A percentile compares a stretch with the other conserved stretches of the same genome.
These are phyloP conservation scores for Idaea biselata DNA, from an alignment of 2,888 invertebrate species.

Conservation along the genomic window DNA sequence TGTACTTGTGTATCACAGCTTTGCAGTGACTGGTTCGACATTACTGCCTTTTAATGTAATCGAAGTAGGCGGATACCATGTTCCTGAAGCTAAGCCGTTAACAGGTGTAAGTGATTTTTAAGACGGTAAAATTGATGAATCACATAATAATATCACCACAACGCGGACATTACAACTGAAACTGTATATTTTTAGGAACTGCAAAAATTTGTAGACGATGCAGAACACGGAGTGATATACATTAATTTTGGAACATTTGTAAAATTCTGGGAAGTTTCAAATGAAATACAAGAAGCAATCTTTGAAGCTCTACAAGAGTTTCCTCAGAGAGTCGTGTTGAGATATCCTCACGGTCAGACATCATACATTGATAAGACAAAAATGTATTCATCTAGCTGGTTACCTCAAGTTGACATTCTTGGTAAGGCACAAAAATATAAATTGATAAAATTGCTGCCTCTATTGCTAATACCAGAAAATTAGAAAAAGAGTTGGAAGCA, in stretches of 20 bases:
- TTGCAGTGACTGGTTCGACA: constrained; percentile 78
- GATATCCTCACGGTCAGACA: constrained; percentile 81
- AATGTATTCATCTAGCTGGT: constrained; percentile 83
- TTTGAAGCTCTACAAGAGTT: constrained; percentile 82
- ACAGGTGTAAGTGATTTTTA: constrained; percentile 56
- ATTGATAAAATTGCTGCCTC: neutral
- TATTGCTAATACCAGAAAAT: too few relatives aligned
- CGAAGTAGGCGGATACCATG: constrained; percentile 83
- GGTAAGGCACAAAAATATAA: constrained; percentile 59
- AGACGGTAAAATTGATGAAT: neutral
- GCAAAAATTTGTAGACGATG: constrained; percentile 82
- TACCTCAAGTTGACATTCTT: constrained; percentile 87
- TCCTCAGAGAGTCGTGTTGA: constrained; percentile 88
- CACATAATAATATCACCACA: neutral
- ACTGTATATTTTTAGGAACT: constrained; percentile 35
- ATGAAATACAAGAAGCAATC: constrained; percentile 80
- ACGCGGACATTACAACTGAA: neutral
- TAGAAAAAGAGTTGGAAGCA: too few relatives aligned
- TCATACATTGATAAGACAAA: constrained; percentile 81
- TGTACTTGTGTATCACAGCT: constrained; percentile 82
- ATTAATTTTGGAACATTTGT: constrained; percentile 90
- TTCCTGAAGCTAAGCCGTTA: constrained; percentile 64
- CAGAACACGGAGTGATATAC: constrained; percentile 84
- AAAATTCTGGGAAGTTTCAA: constrained; percentile 82
- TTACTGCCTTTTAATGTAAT: constrained; percentile 80